Conservation (phyloP, 2,888 invertebrate species). For the Xestobium rufovillosum region DNA sequence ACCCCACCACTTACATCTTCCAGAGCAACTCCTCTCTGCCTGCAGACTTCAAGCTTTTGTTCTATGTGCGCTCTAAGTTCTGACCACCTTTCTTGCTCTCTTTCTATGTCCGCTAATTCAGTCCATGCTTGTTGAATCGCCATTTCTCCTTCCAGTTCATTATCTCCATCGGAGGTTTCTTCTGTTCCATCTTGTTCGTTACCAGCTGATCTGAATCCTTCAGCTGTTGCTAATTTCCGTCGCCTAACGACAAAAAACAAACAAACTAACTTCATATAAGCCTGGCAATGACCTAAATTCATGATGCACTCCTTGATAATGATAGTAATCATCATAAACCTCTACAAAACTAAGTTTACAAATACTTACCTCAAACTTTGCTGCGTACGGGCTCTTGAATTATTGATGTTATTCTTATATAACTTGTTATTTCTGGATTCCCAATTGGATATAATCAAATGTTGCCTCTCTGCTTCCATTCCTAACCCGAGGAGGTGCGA, state of each 20-base stretch:
- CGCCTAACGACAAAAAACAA: constrained; percentile 22
- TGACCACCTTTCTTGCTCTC: constrained; percentile 76
- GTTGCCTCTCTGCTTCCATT: constrained; percentile 81
- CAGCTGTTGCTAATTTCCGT: constrained; percentile 31
- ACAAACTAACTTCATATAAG: background rate
- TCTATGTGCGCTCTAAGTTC: constrained; percentile 69
- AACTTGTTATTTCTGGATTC: constrained; percentile 73
- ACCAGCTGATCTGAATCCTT: constrained; percentile 38
- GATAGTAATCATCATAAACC: no score
- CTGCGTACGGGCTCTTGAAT: constrained; percentile 53
- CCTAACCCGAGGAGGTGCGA: constrained; percentile 80
- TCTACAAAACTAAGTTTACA: no score
- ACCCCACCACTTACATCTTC: constrained; percentile 65
- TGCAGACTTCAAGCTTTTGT: constrained; percentile 71
- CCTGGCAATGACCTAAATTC: background rate
- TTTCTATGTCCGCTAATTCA: constrained; percentile 74
- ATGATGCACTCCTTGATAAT: no score
- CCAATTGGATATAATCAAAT: constrained; percentile 84
- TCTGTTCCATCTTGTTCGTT: constrained; percentile 34
- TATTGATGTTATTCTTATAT: constrained; percentile 52
- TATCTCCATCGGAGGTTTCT: constrained; percentile 32
- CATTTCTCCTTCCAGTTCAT: constrained; percentile 52
- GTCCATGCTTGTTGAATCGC: constrained; percentile 77
- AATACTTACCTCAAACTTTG: constrained; percentile 50
- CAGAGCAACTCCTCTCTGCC: constrained; percentile 67